Percentiles rank a stretch among this genome's conserved stretches.
These are phyloP conservation scores for Labeo catla DNA, from an alignment of 2,113 vertebrate genomes.

Conservation along the genomic window DNA sequence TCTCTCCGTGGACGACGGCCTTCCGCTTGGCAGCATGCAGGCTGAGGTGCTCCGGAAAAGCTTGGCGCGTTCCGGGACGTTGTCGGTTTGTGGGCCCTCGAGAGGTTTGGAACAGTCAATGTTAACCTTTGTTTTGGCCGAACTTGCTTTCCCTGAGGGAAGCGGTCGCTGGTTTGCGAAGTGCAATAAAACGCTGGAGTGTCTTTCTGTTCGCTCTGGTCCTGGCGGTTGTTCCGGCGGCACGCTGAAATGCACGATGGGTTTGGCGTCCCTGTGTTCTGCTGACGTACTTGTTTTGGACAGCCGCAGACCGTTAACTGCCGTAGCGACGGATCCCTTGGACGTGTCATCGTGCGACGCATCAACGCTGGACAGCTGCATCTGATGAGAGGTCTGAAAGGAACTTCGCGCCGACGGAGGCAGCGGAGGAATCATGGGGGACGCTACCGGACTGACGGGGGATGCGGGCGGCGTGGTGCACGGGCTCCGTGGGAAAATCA, in stretches of 20 bases:
- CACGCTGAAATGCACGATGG: slow-evolving; percentile 77
- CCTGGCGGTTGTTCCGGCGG: slow-evolving; percentile 62
- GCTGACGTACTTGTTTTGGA: slow-evolving; percentile 74
- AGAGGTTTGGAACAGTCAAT: slow-evolving; percentile 64
- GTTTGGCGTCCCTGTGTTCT: slow-evolving; percentile 79
- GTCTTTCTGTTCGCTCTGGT: slow-evolving; percentile 72
- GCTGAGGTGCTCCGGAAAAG: slow-evolving; percentile 80
- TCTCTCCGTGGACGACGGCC: slow-evolving; percentile 57
- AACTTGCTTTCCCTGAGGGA: slow-evolving; percentile 64
- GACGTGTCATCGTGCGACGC: slow-evolving; percentile 69
- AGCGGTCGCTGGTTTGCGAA: slow-evolving; percentile 78
- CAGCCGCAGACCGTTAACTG: slow-evolving; percentile 80
- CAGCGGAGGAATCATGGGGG: slow-evolving; percentile 66
- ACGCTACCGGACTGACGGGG: slow-evolving; percentile 76
- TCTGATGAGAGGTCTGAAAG: slow-evolving; percentile 80
- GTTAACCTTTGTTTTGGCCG: slow-evolving; percentile 62
- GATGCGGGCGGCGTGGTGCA: slow-evolving; percentile 87
- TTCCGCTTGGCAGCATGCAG: slow-evolving; percentile 69
- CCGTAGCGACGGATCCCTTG: slow-evolving; percentile 80
- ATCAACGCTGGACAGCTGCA: slow-evolving; percentile 76
- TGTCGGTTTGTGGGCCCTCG: slow-evolving; percentile 57
- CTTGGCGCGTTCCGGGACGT: slow-evolving; percentile 68
- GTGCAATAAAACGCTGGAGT: slow-evolving; percentile 79
- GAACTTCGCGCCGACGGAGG: slow-evolving; percentile 61
- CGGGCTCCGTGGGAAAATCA: slow-evolving; percentile 91